These are phyloP conservation scores for Platyscapa corneri DNA, from an alignment of 1,140 invertebrate species.

Conservation along the genomic window DNA sequence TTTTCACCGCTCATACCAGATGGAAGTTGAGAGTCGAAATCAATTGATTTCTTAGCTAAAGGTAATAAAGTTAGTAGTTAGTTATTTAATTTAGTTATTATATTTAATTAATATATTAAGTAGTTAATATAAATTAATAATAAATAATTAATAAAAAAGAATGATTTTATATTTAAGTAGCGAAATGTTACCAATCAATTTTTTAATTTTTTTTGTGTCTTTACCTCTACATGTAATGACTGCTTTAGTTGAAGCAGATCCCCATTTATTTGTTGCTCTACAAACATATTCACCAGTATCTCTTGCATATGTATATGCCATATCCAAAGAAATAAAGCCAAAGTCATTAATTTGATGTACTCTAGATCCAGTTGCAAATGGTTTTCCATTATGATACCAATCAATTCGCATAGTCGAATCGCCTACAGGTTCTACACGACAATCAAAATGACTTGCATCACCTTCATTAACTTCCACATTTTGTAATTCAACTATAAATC, in stretches of 20 bases:
- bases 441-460: slow-evolving; percentile 92
- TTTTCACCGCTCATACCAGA: slow-evolving; percentile 94
- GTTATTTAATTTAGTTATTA: no score
- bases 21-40: slow-evolving; percentile 93
- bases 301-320: slow-evolving; percentile 89
- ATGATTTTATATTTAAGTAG: no score
- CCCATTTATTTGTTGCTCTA: slow-evolving; percentile 89
- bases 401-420: slow-evolving; percentile 93
- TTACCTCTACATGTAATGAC: slow-evolving; percentile 84
- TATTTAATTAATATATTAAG: slow-evolving; percentile 4
- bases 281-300: slow-evolving; percentile 92
- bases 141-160: no score
- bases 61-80: slow-evolving; percentile 18
- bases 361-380: slow-evolving; percentile 90
- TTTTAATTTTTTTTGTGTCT: slow-evolving; percentile 32
- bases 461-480: slow-evolving; percentile 90
- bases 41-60: slow-evolving; percentile 87
- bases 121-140: neutral
- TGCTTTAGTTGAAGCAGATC: slow-evolving; percentile 87
- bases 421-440: slow-evolving; percentile 89
- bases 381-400: slow-evolving; percentile 94
- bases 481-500: slow-evolving; percentile 89
- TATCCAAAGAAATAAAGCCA: slow-evolving; percentile 91
- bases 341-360: slow-evolving; percentile 95
- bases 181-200: no score